These are phyloP conservation scores for Aphrocallistes beatrix DNA, from an alignment of 37 sponge, comb jelly and placozoan species.

Conservation along the genomic window DNA sequence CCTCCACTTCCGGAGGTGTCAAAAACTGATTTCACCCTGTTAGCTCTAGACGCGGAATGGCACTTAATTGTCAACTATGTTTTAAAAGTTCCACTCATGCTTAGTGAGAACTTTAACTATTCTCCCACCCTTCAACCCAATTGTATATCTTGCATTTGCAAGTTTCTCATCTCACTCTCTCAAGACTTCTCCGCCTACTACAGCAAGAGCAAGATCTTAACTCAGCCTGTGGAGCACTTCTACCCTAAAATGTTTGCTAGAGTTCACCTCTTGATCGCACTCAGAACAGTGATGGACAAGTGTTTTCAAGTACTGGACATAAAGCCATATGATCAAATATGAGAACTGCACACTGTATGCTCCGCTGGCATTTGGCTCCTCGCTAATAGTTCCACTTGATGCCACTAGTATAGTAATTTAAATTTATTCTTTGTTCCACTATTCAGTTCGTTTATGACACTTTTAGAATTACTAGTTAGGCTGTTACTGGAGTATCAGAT, in stretches of 20 bases:
- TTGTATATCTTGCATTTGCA: not conserved
- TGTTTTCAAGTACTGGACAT: not conserved
- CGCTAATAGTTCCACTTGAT: too few species aligned
- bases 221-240: not conserved
- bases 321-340: not conserved
- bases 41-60: not conserved
- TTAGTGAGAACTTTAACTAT: not conserved
- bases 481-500: too few species aligned
- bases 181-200: constrained; percentile 16
- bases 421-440: too few species aligned
- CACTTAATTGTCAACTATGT: not conserved
- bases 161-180: not conserved
- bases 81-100: not conserved
- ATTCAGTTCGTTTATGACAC: too few species aligned
- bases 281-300: not conserved
- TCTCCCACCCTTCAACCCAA: not conserved
- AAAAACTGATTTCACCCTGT: not conserved
- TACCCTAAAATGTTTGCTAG: not conserved
- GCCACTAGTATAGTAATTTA: too few species aligned
- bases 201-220: constrained; percentile 5
- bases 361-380: too few species aligned
- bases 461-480: too few species aligned
- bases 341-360: too few species aligned
- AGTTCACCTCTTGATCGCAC: not conserved
- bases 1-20: not conserved